phyloP scores from a whole-genome alignment of 1,140 invertebrate genomes.

The Glomeris maerens region DNA sequence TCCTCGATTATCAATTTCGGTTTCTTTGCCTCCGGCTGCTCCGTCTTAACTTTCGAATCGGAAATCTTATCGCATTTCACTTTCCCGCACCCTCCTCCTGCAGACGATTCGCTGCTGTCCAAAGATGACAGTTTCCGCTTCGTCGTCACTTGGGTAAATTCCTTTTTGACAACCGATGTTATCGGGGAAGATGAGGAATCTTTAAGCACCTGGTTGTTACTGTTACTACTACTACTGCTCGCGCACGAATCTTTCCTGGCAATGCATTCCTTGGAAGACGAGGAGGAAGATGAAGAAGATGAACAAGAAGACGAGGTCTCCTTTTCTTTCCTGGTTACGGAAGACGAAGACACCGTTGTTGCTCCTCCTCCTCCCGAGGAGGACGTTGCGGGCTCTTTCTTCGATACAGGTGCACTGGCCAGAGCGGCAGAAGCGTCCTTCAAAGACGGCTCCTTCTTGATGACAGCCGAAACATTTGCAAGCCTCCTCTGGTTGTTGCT shows the following conservation, averaged over 20 bases:
- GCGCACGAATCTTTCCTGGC: constrained; percentile 10
- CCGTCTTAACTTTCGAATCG: neutral
- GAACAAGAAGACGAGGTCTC: constrained; percentile 17
- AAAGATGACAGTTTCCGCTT: constrained; percentile 9
- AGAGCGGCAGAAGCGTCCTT: neutral
- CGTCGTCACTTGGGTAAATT: constrained; percentile 12
- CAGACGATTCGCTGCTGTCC: constrained; percentile 17
- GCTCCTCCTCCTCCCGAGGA: constrained; percentile 16
- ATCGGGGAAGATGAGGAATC: constrained; percentile 13
- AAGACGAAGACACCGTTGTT: constrained; percentile 16
- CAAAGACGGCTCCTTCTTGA: no score
- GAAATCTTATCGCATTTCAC: neutral
- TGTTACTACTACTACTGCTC: constrained; percentile 14
- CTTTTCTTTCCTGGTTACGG: constrained; percentile 16
- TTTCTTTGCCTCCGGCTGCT: constrained; percentile 46
- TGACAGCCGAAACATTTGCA: no score
- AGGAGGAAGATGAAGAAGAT: constrained; percentile 8
- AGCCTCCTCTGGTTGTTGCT: no score
- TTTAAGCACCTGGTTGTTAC: neutral
- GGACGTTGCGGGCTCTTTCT: no score
- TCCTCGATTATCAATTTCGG: constrained; percentile 37
- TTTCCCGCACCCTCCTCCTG: neutral
- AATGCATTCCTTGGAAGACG: constrained; percentile 11
- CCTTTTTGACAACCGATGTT: constrained; percentile 5
- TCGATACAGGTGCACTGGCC: neutral